Conservation (phyloP, 2,797 vertebrate genomes). For the Lophotriccus pileatus region DNA sequence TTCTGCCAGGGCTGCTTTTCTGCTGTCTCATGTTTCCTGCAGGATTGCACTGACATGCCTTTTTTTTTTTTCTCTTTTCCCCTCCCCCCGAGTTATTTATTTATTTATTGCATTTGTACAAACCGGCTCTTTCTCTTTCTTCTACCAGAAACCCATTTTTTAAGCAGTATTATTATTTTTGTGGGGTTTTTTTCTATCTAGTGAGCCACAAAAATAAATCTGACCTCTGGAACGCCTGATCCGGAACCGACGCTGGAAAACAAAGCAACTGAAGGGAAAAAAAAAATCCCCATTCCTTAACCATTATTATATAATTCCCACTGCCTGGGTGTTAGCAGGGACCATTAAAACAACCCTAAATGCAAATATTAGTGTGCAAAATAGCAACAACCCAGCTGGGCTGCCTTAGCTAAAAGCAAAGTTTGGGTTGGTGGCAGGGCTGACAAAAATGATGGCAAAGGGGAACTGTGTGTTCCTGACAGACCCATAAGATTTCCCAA, state of each 20-base stretch:
- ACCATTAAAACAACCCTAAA: neutral
- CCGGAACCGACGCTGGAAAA: accelerated
- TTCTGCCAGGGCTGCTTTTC: constrained; percentile 40
- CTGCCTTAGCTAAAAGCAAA: neutral
- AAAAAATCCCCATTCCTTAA: neutral
- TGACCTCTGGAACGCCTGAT: neutral
- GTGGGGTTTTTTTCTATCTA: too few relatives aligned
- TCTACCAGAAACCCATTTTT: neutral
- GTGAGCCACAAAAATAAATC: neutral
- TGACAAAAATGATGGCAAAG: neutral
- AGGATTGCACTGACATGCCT: constrained; percentile 40
- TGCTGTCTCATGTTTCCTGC: constrained; percentile 68
- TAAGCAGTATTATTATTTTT: neutral
- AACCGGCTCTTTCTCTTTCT: neutral
- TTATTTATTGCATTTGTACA: constrained; percentile 34
- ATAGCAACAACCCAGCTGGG: neutral
- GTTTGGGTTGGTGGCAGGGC: neutral
- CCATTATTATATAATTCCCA: constrained; percentile 26
- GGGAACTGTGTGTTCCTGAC: neutral
- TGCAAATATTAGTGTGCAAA: neutral
- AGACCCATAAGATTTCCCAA: neutral
- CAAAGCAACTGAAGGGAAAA: neutral
- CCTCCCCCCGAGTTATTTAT: neutral
- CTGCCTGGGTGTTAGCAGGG: neutral
- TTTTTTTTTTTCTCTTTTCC: neutral